These are phyloP conservation scores for Sardinella longiceps DNA, from an alignment of 2,797 vertebrate genomes.

Conservation along the genomic window DNA sequence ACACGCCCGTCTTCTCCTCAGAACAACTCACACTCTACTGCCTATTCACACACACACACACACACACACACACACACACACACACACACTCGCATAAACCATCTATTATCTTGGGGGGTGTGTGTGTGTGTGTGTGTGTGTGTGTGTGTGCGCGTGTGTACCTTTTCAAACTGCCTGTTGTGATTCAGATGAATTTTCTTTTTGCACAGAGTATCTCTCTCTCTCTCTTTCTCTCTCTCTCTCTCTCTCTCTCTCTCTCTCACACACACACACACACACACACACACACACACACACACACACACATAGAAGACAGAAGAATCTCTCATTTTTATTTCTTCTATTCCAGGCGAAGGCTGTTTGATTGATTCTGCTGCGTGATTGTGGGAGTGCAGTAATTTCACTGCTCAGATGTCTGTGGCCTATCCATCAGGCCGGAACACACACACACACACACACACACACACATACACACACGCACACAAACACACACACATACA, in stretches of 20 bases:
- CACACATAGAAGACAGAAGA: background rate
- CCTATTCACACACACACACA: background rate
- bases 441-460: background rate
- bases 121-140: background rate
- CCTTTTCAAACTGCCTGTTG: slow-evolving; percentile 29
- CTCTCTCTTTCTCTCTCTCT: no score
- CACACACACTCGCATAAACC: background rate
- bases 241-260: no score
- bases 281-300: no score
- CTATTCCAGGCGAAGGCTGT: slow-evolving; percentile 10
- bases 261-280: no score
- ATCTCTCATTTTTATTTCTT: slow-evolving; percentile 32
- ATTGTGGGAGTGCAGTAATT: slow-evolving; percentile 44
- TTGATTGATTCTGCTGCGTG: slow-evolving; percentile 36
- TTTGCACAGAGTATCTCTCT: slow-evolving; percentile 14
- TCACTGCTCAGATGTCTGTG: slow-evolving; percentile 18
- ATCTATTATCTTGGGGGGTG: slow-evolving; percentile 28
- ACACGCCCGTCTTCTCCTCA: background rate
- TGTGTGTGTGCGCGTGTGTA: background rate
- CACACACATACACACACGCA: slow-evolving; percentile 38
- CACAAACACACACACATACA: slow-evolving; percentile 48
- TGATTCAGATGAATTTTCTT: slow-evolving; percentile 45
- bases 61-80: background rate
- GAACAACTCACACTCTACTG: background rate
- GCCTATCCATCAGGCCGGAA: background rate